Evolutionary conservation across 2,888 invertebrate species (phyloP).

Genomic region (Tachina lurida): DNA sequence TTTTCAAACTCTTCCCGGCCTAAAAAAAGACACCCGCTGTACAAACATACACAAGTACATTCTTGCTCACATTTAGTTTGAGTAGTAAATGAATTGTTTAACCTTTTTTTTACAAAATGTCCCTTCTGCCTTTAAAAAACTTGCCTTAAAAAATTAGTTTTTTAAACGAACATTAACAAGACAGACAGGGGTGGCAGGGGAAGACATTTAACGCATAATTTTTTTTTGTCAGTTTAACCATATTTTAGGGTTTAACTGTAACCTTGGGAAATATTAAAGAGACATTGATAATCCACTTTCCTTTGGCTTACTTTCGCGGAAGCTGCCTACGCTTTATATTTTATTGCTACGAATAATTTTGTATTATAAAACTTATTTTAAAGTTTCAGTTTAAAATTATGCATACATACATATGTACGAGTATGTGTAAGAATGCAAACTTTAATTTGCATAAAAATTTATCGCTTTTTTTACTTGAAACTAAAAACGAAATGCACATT

Average conservation of each 20-base stretch:
- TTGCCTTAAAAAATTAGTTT: no score
- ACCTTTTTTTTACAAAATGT: neutral
- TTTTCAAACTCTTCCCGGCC: no score
- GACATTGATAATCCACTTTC: conserved; percentile 5
- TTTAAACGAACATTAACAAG: neutral
- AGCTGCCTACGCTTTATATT: neutral
- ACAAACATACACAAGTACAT: no score
- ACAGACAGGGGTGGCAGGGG: neutral
- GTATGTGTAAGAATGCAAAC: neutral
- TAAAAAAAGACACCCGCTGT: no score
- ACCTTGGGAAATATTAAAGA: conserved; percentile 51
- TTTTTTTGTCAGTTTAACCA: conserved; percentile 1
- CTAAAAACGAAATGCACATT: neutral
- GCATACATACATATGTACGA: no score
- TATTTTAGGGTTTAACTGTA: conserved; percentile 31
- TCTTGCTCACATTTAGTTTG: neutral
- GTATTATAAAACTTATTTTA: neutral
- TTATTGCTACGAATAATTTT: neutral
- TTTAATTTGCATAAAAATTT: conserved; percentile 45
- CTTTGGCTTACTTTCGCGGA: neutral
- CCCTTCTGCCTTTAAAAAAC: neutral
- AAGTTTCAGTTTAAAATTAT: neutral
- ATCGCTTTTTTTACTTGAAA: conserved; percentile 15
- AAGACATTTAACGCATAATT: neutral
- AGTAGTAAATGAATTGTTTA: conserved; percentile 5